phyloP scores from a whole-genome alignment of 2,113 vertebrate species.

The Carassius carassius region DNA sequence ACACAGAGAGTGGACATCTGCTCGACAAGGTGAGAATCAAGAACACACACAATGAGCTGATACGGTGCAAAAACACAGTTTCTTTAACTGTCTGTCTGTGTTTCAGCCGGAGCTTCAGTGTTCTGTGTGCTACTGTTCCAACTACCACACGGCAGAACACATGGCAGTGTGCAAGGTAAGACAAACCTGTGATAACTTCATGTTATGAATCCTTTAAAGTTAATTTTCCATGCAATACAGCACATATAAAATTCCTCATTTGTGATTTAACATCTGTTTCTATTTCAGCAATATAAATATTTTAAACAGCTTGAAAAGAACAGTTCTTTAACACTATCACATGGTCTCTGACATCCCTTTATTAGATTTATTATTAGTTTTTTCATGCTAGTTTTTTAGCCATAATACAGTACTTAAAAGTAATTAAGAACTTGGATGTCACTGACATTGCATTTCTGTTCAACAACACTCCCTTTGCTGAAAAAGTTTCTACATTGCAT shows the following conservation, averaged over 20 bases:
- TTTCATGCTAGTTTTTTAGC: neutral
- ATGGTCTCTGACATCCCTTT: neutral
- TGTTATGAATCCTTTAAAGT: neutral
- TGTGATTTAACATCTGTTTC: no score
- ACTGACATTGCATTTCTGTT: neutral
- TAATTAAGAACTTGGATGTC: neutral
- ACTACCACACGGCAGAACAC: constrained; percentile 20
- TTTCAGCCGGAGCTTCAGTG: constrained; percentile 23
- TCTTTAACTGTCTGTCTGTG: neutral
- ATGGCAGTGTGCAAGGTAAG: constrained; percentile 6
- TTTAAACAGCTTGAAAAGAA: neutral
- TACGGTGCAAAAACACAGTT: neutral
- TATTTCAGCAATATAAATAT: neutral
- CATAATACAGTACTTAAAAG: neutral
- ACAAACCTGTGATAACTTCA: neutral
- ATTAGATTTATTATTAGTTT: neutral
- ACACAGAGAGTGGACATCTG: constrained; percentile 67
- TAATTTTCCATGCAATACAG: neutral
- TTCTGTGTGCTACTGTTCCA: constrained; percentile 28
- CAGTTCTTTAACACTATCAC: neutral
- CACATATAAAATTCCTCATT: neutral
- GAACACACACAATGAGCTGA: neutral
- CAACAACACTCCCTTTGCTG: neutral
- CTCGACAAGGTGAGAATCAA: constrained; percentile 61
- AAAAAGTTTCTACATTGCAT: neutral